These are phyloP conservation scores for Murina feae DNA, from an alignment of 2,113 vertebrate genomes.

Conservation along the genomic window DNA sequence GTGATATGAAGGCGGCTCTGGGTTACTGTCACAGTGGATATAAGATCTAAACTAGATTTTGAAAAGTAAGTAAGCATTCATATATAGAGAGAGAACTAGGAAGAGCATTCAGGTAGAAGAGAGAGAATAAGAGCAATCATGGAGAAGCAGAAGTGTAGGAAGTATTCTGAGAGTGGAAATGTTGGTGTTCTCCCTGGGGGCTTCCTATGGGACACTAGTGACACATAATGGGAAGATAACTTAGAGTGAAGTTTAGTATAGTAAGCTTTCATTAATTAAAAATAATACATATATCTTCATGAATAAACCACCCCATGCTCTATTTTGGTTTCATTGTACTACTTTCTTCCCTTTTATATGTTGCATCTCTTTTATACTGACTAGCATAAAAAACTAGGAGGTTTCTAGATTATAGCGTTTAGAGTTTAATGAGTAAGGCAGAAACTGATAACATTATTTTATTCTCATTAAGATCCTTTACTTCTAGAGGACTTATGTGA, in stretches of 20 bases:
- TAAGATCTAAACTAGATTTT: background rate
- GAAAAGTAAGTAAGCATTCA: background rate
- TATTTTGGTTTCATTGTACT: slow-evolving; percentile 31
- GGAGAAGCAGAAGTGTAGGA: background rate
- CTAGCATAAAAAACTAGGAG: slow-evolving; percentile 17
- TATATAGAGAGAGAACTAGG: background rate
- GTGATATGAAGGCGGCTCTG: background rate
- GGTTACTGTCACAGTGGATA: background rate
- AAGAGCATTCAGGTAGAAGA: background rate
- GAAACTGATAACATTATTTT: slow-evolving; percentile 53
- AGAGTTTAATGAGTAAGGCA: slow-evolving; percentile 19
- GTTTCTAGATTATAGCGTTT: background rate
- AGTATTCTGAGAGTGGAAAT: background rate
- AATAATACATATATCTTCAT: background rate
- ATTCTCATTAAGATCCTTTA: slow-evolving; percentile 53
- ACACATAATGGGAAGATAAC: background rate
- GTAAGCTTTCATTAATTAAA: background rate
- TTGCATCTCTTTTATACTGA: background rate
- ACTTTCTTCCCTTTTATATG: slow-evolving; percentile 19
- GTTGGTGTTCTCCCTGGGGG: background rate
- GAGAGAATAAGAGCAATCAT: background rate
- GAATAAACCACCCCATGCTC: slow-evolving; percentile 13
- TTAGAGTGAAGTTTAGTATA: background rate
- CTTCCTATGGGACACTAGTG: background rate
- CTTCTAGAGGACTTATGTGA: slow-evolving; percentile 11